A percentile compares a stretch with the other conserved stretches of the same genome.
These are phyloP conservation scores for Halocaridina rubra DNA, from an alignment of 2,888 invertebrate genomes.

Conservation along the genomic window DNA sequence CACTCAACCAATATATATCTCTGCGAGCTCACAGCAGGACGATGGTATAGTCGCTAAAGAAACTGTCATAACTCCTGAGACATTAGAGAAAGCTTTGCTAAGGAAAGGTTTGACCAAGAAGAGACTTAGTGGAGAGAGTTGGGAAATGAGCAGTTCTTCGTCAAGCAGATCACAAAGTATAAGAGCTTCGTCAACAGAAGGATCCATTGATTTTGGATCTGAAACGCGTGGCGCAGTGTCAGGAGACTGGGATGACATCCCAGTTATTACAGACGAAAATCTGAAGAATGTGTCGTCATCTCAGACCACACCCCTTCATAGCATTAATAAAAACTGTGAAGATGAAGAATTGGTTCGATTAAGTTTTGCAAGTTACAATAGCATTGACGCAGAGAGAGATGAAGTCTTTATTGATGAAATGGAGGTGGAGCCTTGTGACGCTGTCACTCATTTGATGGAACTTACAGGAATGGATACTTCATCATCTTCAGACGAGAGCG, in stretches of 20 bases:
- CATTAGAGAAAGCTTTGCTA: not conserved
- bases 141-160: slow-evolving; percentile 37
- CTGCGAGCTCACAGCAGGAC: not conserved
- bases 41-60: not conserved
- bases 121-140: not conserved
- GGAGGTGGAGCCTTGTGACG: slow-evolving; percentile 32
- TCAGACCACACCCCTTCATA: not conserved
- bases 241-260: slow-evolving; percentile 46
- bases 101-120: not conserved
- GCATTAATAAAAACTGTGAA: not conserved
- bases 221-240: slow-evolving; percentile 39
- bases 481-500: slow-evolving; percentile 55
- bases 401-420: slow-evolving; percentile 42
- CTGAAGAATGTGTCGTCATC: not conserved
- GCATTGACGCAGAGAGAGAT: slow-evolving; percentile 48
- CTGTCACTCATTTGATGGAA: not conserved
- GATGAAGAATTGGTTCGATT: slow-evolving; percentile 17
- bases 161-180: slow-evolving; percentile 20
- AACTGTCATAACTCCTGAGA: not conserved
- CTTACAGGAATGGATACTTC: slow-evolving; percentile 15
- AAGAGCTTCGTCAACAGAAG: slow-evolving; percentile 41
- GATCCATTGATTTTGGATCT: slow-evolving; percentile 60
- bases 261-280: not conserved
- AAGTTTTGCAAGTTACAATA: slow-evolving; percentile 40
- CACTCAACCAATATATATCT: not conserved